Evolutionary conservation across 1,140 invertebrate genomes (phyloP), one percentile per base, ranked within the genome.

Genomic region (Gonioctena quinquepunctata): DNA sequence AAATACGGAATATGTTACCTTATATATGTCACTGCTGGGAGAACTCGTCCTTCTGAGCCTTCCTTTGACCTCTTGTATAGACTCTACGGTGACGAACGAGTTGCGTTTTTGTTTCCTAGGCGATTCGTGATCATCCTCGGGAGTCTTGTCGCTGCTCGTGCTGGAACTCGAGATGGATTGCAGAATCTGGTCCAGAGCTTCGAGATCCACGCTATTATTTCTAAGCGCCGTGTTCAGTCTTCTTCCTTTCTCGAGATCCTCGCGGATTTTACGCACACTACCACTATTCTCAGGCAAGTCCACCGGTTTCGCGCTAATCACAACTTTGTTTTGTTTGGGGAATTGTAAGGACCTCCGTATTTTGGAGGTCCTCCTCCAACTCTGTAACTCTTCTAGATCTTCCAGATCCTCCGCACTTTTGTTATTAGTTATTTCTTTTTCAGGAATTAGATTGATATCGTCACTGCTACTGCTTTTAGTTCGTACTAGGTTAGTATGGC

Each of bases 291-390:
- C 80, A 1, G 86, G 86, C 25, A 89, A 76, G 76, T 90, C 88
- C 42, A 86, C 76, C 83, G 86, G 66, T 81, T 83, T 74, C 76
- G 82, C 59, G 80, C 63, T 28, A 25, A 25, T 33, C 4, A 64
- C 28, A 13, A 63, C 21, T 66, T 72, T 77, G 25, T 66, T 72
- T 66, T 79, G 71, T 54, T 85, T 87, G 0, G 88, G 86, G 76
- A 89, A 88, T 77, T 91, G 88, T 50, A 92, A 84, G 8, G 90
- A 91, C 61, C 87, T 79, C 33, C 88, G 84, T 19, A 87, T 79
- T 75, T 87, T 88, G 16, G 86, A 87, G 19, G 87, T 86, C 63
- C 87, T 81, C 66, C 85, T 84, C 89, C 89, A 90, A 72, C 87
- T 77, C 72, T 81, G 75, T 18, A 81, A 61, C 52, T 81, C 75